These are phyloP conservation scores for Chymomyza costata DNA, from an alignment of 1,140 invertebrate species.

Conservation along the genomic window DNA sequence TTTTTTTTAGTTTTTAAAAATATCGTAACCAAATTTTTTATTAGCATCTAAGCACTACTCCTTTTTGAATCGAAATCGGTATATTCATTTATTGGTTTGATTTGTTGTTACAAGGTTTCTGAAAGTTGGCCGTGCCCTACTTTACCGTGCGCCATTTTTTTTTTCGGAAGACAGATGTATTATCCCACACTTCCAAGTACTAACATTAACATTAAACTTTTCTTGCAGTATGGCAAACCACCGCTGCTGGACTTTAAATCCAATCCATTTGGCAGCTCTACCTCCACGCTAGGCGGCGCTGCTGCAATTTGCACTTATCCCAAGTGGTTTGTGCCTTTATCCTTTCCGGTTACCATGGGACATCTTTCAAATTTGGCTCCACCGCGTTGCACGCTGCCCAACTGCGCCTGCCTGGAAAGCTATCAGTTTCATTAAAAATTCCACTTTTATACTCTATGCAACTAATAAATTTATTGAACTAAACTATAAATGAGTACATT, in stretches of 20 bases:
- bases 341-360: constrained; percentile 73
- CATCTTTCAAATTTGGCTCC: constrained; percentile 68
- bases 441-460: not conserved
- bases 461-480: constrained; percentile 53
- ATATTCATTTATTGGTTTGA: no score
- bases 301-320: constrained; percentile 64
- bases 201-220: not conserved
- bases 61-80: no score
- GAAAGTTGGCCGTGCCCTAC: no score
- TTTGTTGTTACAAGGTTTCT: no score
- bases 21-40: no score
- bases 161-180: not conserved
- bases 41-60: no score
- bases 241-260: constrained; percentile 31
- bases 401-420: constrained; percentile 68
- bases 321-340: constrained; percentile 73
- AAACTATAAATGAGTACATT: constrained; percentile 28
- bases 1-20: no score
- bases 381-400: constrained; percentile 72
- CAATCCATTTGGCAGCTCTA: constrained; percentile 18
- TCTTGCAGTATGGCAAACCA: constrained; percentile 37
- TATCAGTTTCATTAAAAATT: constrained; percentile 58
- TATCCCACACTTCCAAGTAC: no score
- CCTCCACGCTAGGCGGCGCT: constrained; percentile 24
- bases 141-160: no score